Base-by-base conservation (phyloP, 2,797 vertebrate genomes). In the Chelon labrosus region DNA sequence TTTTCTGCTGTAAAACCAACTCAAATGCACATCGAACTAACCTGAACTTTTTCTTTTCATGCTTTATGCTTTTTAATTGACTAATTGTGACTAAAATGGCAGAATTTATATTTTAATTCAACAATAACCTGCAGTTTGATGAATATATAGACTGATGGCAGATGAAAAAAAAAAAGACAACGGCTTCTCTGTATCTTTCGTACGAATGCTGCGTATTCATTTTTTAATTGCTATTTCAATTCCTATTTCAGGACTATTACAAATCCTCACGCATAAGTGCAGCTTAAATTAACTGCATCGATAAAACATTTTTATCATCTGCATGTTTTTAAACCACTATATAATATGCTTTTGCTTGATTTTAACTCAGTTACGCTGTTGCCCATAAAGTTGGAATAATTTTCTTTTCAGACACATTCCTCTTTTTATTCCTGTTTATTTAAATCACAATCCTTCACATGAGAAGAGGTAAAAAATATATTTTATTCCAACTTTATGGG, bases 1-100 rank as follows among this genome's bases (percentile, higher is more conserved):
- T 57, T 67, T 35, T 70, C n/a, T 58, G 41, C 37, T 69, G 31
- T 46, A 46, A 77, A 70, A 2, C 57, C 65, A 39, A 67, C 12
- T 64, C n/a, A 66, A 64, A 79, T 8, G 17, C 57, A 49, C 35
- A 4, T 6, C 22, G 16, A 58, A 55, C 51, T 3, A 54, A 31
- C 2, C 25, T 16, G 51, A 51, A 7, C 13, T 11, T 41, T 41
- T 52, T 11, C 3, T 25, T 51, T 10, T 12, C 19, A 10, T 7
- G 4, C 14, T 17, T 7, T 27, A 20, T 25, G 13, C 14, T 3
- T 14, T 53, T 31, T 13, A 25, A 27, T 14, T 27, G 2, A 25
- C 7, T 53, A 53, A 38, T 16, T 22, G 20, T n/a, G 10, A 56
- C 19, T 35, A 2, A 58, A 44, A 35, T 7, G 55, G 41, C 44